Evolutionary conservation across 2,888 invertebrate species (phyloP), one percentile per base, ranked within the genome.

Genomic region (Drosophila meridionalis): DNA sequence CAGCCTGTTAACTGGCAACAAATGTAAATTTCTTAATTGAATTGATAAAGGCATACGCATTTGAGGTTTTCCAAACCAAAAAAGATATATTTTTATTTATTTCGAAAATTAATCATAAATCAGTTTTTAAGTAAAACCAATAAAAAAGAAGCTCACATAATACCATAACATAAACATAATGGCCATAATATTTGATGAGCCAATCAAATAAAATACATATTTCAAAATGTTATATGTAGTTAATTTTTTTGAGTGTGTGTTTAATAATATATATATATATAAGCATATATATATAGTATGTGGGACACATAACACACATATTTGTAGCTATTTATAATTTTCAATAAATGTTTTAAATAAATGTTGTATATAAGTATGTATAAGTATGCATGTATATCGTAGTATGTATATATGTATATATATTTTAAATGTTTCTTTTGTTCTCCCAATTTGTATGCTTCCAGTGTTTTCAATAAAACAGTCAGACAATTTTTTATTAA

Each of bases 401-500:
- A 77, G 65, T 81, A 60, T 82, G 57, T 73, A 70, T 81, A 77
- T 73, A 70, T 45, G 20, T 20, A 45, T 45, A 26, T 26, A 42
- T 80, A 69, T 74, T 66, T 69, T 34, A 71, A 30, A 73, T 73
- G 53, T 55, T 38, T 28, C 12, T 26, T 64, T 30, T 69, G 9
- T 42, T 56, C 42, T 56, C 74, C 70, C 61, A 70, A 34, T 34
- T 74, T 45, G 26, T 56, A n/a, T 40, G 12, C 20, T 14, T 69
- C 72, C 65, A 71, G 68, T 74, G 71, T 80, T 82, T 83, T 73
- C 73, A 77, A 88, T 86, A 88, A 91, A 90, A 91, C 90, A 92
- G 90, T 91, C 92, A 92, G 91, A 90, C 91, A 90, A 89, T 91
- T 50, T 58, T 83, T 76, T 64, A 72, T 78, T 90, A 65, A 81